These are phyloP conservation scores for Opisthocomus hoazin DNA, from an alignment of 2,113 vertebrate species.

Conservation along the genomic window DNA sequence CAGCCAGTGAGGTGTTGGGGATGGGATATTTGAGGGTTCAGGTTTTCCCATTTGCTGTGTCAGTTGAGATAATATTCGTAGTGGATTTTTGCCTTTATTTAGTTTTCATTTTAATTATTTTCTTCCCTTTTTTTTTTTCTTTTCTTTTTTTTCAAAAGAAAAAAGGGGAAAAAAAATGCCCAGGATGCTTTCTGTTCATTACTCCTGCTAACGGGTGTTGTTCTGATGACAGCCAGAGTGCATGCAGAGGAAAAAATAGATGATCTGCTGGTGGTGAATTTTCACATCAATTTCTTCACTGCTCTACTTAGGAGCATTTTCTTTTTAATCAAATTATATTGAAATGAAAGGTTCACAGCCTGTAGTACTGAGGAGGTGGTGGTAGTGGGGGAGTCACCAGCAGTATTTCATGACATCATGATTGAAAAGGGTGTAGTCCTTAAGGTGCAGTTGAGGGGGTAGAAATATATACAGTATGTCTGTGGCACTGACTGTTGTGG, in stretches of 20 bases:
- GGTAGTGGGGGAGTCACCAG: constrained; percentile 62
- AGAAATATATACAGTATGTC: constrained; percentile 32
- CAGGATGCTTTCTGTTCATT: constrained; percentile 53
- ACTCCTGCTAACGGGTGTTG: constrained; percentile 59
- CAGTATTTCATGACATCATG: constrained; percentile 73
- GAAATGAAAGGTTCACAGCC: constrained; percentile 51
- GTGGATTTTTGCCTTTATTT: neutral
- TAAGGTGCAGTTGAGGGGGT: constrained; percentile 60
- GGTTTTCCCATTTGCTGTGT: constrained; percentile 4
- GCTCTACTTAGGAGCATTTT: constrained; percentile 51
- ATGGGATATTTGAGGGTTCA: constrained; percentile 15
- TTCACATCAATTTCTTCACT: constrained; percentile 39
- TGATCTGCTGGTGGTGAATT: constrained; percentile 39
- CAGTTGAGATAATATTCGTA: neutral
- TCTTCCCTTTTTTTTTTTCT: neutral
- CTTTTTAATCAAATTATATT: constrained; percentile 50
- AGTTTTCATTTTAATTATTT: neutral
- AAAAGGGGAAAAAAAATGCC: neutral
- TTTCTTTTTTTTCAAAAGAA: no score
- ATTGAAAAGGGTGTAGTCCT: constrained; percentile 75
- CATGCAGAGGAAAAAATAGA: constrained; percentile 26
- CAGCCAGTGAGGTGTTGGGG: constrained; percentile 32
- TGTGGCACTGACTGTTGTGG: constrained; percentile 32
- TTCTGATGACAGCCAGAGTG: constrained; percentile 54
- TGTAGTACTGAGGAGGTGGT: constrained; percentile 21